phyloP scores from a whole-genome alignment of 2,797 vertebrate species.

The Calcarius lapponicus region DNA sequence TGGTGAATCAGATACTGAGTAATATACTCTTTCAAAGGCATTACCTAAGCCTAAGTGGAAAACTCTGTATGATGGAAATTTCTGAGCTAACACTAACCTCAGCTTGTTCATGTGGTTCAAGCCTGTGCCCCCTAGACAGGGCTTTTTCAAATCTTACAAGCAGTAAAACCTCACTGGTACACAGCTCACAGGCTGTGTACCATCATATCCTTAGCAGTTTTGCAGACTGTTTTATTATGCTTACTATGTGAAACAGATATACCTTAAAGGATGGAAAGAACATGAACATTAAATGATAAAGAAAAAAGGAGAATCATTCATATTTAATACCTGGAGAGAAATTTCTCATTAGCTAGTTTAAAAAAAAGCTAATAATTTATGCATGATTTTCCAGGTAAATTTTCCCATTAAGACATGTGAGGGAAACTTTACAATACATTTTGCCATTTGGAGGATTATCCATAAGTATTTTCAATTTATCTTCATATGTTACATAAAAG shows the following conservation, averaged over 20 bases:
- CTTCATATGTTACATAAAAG: not conserved
- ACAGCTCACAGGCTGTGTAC: not conserved
- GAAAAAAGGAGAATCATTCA: not conserved
- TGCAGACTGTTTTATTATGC: not conserved
- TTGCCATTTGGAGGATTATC: not conserved
- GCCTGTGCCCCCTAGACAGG: not conserved
- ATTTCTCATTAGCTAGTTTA: not conserved
- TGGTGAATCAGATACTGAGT: not conserved
- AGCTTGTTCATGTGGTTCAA: not conserved
- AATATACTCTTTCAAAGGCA: not conserved
- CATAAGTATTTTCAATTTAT: not conserved
- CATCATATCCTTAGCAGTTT: not conserved
- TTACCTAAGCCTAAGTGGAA: not conserved
- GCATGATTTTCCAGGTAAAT: not conserved
- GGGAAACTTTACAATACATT: not conserved
- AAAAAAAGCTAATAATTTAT: not conserved
- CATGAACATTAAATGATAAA: not conserved
- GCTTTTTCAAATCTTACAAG: not conserved
- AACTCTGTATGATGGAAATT: not conserved
- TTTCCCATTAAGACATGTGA: not conserved
- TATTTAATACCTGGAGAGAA: not conserved
- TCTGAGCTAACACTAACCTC: not conserved
- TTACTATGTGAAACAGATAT: not conserved
- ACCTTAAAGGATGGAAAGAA: not conserved
- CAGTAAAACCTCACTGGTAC: not conserved